These are phyloP conservation scores for Polylopha cassiicola DNA, from an alignment of 2,888 invertebrate genomes.

Conservation along the genomic window DNA sequence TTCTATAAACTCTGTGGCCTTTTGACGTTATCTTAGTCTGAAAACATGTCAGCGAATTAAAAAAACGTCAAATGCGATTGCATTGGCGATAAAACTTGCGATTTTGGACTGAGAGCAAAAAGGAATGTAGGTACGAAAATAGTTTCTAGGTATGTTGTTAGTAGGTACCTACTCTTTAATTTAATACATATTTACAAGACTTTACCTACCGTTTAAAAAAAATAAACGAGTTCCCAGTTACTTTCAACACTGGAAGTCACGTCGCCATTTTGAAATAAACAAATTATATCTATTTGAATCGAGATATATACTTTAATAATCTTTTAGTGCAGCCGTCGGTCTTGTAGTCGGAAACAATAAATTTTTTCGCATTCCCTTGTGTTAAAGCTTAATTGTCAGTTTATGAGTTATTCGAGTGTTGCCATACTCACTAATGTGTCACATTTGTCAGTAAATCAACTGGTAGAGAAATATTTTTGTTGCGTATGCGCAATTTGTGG, in stretches of 20 bases:
- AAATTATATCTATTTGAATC: background rate
- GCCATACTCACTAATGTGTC: slow-evolving; percentile 46
- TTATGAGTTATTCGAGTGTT: slow-evolving; percentile 59
- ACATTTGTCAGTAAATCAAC: slow-evolving; percentile 42
- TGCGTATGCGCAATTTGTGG: slow-evolving; percentile 24
- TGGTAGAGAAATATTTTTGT: slow-evolving; percentile 22
- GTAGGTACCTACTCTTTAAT: no score
- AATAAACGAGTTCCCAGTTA: no score
- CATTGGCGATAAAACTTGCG: no score
- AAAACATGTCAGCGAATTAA: no score
- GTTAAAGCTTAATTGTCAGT: slow-evolving; percentile 57
- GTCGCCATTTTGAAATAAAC: slow-evolving; percentile 2
- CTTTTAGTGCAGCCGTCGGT: slow-evolving; percentile 25
- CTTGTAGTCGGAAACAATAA: slow-evolving; percentile 63
- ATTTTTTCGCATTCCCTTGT: slow-evolving; percentile 49
- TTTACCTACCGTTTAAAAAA: no score
- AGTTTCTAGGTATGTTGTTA: no score
- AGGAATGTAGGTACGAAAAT: no score
- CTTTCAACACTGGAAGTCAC: slow-evolving; percentile 5
- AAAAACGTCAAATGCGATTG: no score
- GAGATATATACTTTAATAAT: slow-evolving; percentile 17
- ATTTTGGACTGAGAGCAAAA: no score
- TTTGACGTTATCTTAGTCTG: no score
- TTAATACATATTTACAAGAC: no score
- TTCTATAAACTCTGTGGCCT: no score